Evolutionary conservation across 2,113 vertebrate species (phyloP).

Genomic region (Limnothrissa miodon): DNA sequence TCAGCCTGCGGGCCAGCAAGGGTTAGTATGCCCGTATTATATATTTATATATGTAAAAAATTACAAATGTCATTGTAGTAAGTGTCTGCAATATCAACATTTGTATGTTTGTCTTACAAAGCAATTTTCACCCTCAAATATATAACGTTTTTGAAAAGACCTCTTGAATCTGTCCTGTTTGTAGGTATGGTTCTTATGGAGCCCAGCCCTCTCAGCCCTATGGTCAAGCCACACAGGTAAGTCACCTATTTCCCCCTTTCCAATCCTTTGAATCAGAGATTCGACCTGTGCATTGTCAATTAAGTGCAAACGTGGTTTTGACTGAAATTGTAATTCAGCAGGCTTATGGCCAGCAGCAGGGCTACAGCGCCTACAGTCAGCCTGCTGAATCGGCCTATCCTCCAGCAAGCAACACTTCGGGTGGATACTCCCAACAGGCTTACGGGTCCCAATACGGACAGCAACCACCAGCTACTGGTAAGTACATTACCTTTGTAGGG

Average conservation of each 20-base stretch:
- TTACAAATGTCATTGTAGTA: too few relatives aligned
- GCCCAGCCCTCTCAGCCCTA: slow-evolving; percentile 92
- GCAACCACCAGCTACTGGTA: slow-evolving; percentile 50
- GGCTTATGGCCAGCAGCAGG: slow-evolving; percentile 53
- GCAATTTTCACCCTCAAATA: not conserved
- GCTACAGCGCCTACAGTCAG: slow-evolving; percentile 53
- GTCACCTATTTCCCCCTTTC: not conserved
- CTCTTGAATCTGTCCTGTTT: slow-evolving; percentile 24
- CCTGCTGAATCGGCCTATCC: slow-evolving; percentile 51
- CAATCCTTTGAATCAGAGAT: too few relatives aligned
- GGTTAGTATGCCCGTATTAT: slow-evolving; percentile 83
- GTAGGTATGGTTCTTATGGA: slow-evolving; percentile 91
- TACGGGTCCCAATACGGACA: slow-evolving; percentile 55
- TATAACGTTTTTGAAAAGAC: too few relatives aligned
- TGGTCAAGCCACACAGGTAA: slow-evolving; percentile 92
- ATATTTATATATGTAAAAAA: too few relatives aligned
- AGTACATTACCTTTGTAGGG: not conserved
- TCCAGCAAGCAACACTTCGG: slow-evolving; percentile 40
- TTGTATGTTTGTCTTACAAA: too few relatives aligned
- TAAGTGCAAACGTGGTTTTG: not conserved
- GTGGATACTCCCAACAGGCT: slow-evolving; percentile 45
- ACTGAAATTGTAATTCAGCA: slow-evolving; percentile 27
- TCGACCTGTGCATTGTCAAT: not conserved
- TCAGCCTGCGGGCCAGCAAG: slow-evolving; percentile 89
- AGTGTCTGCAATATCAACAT: too few relatives aligned